Base-by-base conservation (phyloP, 1,140 invertebrate species). In the Lanistes nyassanus region DNA sequence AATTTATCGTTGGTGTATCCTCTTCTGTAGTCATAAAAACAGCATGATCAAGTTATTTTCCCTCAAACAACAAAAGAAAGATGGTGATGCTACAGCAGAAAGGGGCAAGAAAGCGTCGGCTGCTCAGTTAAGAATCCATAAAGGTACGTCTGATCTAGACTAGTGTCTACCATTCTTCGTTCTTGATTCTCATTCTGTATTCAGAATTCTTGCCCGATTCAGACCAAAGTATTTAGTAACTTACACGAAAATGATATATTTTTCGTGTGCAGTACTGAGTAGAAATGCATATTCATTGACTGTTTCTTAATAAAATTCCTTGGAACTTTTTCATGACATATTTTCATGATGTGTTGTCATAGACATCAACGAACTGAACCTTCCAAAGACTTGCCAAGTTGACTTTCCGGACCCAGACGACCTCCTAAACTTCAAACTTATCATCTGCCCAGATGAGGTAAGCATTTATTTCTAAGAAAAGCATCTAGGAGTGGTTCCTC, bases 291-390 rank as follows among this genome's bases (percentile, higher is more conserved):
- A 47, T 6, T 1, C 42, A 9, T 47, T 47, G 42, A 47, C 71
- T 66, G 47, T 66, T 60, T 42, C 37, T 26, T 42, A 75, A 19
- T 29, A 16, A 36, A 26, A 19, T 39, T 34, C 6, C 26, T 5
- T 26, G 9, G 56, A 55, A 34, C 56, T 26, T 29, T 29, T 64
- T 23, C 5, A 53, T 64, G 42, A 47, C 23, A 47, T 70, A 0
- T 5, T 51, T 3, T 26, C 9, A 5, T 47, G 34, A 60, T 36
- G 26, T 67, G 55, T 79, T 47, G 36, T 93, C 93, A 67, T 92
- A 98, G 97, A 99, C 93, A 95, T 99, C 84, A 98, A 97, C 91
- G 97, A 99, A 91, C 90, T 99, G 76, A 98, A 97, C 92, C 92
- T 99, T 87, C 97, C 97, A 77, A 98, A 97, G 92, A 98, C 97